phyloP scores from a whole-genome alignment of 2,797 vertebrate genomes.

The Lacerta agilis region DNA sequence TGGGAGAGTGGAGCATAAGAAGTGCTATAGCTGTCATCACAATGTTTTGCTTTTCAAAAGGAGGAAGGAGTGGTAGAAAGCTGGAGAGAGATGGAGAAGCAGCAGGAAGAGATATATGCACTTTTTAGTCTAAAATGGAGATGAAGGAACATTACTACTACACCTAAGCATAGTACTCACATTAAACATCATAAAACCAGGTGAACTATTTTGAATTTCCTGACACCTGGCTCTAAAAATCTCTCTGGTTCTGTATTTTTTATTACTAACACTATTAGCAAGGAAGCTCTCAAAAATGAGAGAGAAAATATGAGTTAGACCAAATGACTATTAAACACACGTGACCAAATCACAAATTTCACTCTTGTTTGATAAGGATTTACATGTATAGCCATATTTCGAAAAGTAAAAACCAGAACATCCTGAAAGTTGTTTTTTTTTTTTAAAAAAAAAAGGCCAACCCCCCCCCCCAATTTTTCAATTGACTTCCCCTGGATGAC shows the following conservation, averaged over 20 bases:
- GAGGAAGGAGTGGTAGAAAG: no score
- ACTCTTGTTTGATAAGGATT: not conserved
- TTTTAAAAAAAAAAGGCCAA: no score
- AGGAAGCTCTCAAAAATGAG: not conserved
- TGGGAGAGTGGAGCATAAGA: no score
- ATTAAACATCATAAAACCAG: not conserved
- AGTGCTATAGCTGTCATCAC: no score
- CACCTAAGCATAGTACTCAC: not conserved
- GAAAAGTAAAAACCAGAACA: no score
- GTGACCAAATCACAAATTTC: not conserved
- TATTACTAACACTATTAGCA: not conserved
- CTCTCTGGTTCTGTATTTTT: not conserved
- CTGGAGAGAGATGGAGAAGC: no score
- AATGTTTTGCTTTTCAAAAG: no score
- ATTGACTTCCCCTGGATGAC: no score
- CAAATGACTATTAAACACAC: not conserved
- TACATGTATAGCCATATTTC: not conserved
- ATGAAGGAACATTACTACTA: not conserved
- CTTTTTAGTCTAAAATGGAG: not conserved
- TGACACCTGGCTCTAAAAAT: not conserved
- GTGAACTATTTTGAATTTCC: not conserved
- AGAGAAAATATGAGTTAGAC: not conserved
- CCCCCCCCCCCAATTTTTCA: no score
- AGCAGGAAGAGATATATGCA: no score
- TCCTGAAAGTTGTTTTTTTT: no score